Base-by-base conservation (phyloP, 1,140 invertebrate species). In the Nasonia longicornis region DNA sequence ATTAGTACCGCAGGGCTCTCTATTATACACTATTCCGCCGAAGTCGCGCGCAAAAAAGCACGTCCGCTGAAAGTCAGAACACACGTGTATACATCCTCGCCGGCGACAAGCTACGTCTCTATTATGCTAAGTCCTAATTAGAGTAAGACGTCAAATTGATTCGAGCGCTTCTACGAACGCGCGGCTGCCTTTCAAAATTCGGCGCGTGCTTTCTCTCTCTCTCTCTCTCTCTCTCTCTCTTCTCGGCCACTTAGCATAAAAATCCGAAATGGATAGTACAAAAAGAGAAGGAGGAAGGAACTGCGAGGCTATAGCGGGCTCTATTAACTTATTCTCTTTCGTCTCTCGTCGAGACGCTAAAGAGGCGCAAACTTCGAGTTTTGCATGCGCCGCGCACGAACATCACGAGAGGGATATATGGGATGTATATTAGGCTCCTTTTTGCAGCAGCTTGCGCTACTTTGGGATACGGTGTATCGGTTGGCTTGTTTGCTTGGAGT, bases 141-240 rank as follows among this genome's bases (percentile, higher is more conserved):
- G 80, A 82, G 80, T 82, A 78, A 82, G 80, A 82, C 80, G 75
- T 82, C 80, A 82, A 82, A 74, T 78, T 78, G 80, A 82, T 78
- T 78, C 31, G 70, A 29, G 42, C 77, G 77, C 80, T 22, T 78
- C 80, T 16, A 48, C 52, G 76, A 78, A 82, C 7, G 52, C 6
- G 66, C 67, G 67, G 48, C 48, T 67, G n/a, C 66, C 12, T 38
- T 70, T 22, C 29, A 73, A 80, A 74, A 80, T 67, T 20, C 58
- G 20, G 14, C 38, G 71, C 38, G 38, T 42, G 38, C 38, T 42
- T 42, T 42, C 38, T 7, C 10, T 42, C 38, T 11, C 35, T 26
- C 31, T 35, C 31, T 3, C 31, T 52, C 48, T 26, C 31, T 31
- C 31, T 35, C 31, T 3, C 31, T 52, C 48, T 35, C 31, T 35